Evolutionary conservation across 2,113 vertebrate genomes (phyloP).

Genomic region (Nesogale talazaci): DNA sequence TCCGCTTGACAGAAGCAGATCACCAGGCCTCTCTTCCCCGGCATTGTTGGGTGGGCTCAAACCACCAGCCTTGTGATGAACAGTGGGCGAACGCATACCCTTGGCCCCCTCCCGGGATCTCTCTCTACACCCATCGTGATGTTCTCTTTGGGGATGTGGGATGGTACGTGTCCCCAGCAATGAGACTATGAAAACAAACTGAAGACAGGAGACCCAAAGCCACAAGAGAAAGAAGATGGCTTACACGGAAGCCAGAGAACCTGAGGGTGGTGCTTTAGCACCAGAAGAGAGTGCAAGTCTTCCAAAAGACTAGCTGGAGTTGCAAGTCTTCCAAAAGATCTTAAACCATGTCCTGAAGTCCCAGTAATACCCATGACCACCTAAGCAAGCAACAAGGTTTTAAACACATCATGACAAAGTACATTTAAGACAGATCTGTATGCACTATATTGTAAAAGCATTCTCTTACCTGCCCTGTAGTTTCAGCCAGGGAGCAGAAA

Average conservation of each 20-base stretch:
- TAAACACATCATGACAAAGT: neutral
- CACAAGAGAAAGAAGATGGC: neutral
- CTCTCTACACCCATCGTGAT: neutral
- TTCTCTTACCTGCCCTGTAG: slow-evolving; percentile 83
- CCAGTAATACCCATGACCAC: neutral
- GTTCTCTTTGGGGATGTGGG: neutral
- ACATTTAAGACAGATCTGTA: neutral
- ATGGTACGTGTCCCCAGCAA: neutral
- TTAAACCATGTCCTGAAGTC: neutral
- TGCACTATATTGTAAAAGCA: neutral
- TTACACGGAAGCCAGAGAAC: neutral
- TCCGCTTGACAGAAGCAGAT: neutral
- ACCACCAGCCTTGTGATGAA: neutral
- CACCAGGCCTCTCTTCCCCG: neutral
- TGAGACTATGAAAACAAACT: neutral
- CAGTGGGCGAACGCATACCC: neutral
- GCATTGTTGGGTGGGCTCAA: neutral
- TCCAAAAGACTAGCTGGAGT: neutral
- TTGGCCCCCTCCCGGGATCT: neutral
- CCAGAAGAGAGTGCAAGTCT: neutral
- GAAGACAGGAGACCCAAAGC: neutral
- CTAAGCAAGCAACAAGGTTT: neutral
- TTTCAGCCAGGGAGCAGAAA: slow-evolving; percentile 58
- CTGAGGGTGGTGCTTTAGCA: no score
- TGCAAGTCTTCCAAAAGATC: neutral